Percentiles rank a stretch among this genome's conserved stretches.
phyloP scores from a whole-genome alignment of 2,797 vertebrate genomes.

The Acanthiza pusilla region DNA sequence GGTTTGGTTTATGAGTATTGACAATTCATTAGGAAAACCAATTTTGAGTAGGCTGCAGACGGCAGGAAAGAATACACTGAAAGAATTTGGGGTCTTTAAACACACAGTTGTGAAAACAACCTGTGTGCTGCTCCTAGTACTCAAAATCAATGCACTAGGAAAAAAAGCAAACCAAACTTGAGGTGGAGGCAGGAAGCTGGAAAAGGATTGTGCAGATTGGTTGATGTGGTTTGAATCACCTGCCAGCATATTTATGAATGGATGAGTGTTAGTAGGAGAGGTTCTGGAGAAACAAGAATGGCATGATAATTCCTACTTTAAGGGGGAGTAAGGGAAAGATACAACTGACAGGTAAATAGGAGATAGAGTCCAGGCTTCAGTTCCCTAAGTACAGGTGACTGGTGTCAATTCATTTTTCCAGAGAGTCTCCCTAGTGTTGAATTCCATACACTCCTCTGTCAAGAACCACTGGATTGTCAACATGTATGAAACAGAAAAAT shows the following conservation, averaged over 20 bases:
- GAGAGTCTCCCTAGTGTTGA: background rate
- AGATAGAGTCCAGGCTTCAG: background rate
- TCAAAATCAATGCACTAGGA: background rate
- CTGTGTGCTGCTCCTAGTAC: background rate
- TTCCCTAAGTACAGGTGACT: background rate
- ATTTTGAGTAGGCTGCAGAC: background rate
- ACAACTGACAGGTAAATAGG: background rate
- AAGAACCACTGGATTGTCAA: background rate
- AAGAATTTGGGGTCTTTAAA: background rate
- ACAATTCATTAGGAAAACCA: background rate
- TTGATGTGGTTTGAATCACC: background rate
- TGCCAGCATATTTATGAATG: rapidly evolving
- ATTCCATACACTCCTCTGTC: background rate
- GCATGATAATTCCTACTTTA: background rate
- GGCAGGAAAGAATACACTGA: background rate
- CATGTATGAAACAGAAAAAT: background rate
- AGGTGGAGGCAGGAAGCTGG: background rate
- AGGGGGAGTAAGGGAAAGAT: background rate
- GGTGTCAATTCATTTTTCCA: background rate
- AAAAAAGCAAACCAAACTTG: background rate
- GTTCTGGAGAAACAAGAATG: background rate
- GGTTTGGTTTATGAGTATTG: background rate
- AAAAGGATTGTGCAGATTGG: background rate
- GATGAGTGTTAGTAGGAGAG: background rate
- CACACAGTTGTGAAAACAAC: background rate